These are phyloP conservation scores for Laticauda laticaudata DNA, from an alignment of 2,113 vertebrate genomes.

Conservation along the genomic window DNA sequence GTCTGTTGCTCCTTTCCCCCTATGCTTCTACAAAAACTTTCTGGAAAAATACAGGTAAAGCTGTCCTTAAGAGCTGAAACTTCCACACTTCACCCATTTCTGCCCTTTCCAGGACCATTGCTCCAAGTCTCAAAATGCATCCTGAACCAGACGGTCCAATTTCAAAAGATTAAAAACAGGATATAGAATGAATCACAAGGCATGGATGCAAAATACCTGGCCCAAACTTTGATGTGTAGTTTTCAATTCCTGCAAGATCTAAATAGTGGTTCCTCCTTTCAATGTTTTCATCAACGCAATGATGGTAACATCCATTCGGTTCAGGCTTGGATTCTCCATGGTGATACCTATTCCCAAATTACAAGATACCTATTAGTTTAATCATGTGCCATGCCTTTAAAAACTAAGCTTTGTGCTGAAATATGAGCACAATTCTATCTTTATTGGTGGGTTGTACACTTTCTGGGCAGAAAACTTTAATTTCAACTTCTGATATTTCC, in stretches of 20 bases:
- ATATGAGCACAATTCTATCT: neutral
- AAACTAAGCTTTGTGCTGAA: conserved; percentile 36
- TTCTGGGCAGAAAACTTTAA: neutral
- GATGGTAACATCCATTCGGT: conserved; percentile 86
- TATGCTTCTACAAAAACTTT: neutral
- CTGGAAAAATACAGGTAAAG: neutral
- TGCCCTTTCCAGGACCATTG: conserved; percentile 34
- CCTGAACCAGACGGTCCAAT: neutral
- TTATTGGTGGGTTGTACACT: too few species aligned
- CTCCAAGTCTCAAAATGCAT: neutral
- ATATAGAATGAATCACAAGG: neutral
- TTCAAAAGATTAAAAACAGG: neutral
- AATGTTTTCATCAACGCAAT: conserved; percentile 96
- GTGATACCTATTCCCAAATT: conserved; percentile 79
- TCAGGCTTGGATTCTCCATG: conserved; percentile 85
- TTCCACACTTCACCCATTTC: conserved; percentile 41
- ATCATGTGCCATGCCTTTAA: conserved; percentile 38
- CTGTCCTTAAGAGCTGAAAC: conserved; percentile 19
- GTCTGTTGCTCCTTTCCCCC: neutral
- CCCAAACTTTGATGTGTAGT: conserved; percentile 96
- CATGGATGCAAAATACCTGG: conserved; percentile 73
- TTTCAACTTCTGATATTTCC: neutral
- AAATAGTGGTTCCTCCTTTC: conserved; percentile 99
- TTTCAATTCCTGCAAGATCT: conserved; percentile 97
- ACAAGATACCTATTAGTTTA: neutral